These are phyloP conservation scores for Etheostoma spectabile DNA, from an alignment of 2,113 vertebrate genomes.

Conservation along the genomic window DNA sequence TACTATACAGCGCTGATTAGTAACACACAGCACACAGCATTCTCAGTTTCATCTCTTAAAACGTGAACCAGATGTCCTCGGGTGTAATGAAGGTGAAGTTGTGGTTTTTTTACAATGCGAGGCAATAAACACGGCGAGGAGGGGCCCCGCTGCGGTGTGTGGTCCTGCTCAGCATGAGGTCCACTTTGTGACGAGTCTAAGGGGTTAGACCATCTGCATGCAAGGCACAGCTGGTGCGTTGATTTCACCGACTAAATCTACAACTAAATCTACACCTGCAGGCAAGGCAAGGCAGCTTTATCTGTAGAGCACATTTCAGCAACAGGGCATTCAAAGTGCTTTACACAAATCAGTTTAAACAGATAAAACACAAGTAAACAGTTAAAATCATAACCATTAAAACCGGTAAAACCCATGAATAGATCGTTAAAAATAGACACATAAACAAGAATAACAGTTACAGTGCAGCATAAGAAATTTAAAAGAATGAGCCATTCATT, in stretches of 20 bases:
- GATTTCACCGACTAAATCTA: not conserved
- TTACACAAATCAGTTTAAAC: no score
- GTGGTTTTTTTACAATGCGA: not conserved
- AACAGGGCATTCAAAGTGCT: accelerated
- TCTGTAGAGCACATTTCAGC: no score
- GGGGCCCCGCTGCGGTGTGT: slow-evolving; percentile 32
- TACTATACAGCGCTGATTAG: no score
- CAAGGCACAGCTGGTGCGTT: not conserved
- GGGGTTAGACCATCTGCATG: not conserved
- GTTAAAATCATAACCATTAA: no score
- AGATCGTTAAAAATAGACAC: no score
- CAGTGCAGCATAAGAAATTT: no score
- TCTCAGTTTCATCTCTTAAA: slow-evolving; percentile 29
- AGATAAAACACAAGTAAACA: no score
- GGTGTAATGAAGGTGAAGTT: slow-evolving; percentile 2
- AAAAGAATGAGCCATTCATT: no score
- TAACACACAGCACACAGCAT: not conserved
- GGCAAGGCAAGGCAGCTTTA: accelerated
- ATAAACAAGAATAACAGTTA: no score
- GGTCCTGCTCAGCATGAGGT: not conserved
- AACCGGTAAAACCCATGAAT: no score
- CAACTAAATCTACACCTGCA: no score
- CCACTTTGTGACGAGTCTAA: not conserved
- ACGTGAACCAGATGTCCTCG: slow-evolving; percentile 47
- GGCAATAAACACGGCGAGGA: slow-evolving; percentile 1